Percentiles rank a stretch among this genome's conserved stretches.
Conservation (phyloP, 2,888 invertebrate genomes). For the Cephus pygmeus region DNA sequence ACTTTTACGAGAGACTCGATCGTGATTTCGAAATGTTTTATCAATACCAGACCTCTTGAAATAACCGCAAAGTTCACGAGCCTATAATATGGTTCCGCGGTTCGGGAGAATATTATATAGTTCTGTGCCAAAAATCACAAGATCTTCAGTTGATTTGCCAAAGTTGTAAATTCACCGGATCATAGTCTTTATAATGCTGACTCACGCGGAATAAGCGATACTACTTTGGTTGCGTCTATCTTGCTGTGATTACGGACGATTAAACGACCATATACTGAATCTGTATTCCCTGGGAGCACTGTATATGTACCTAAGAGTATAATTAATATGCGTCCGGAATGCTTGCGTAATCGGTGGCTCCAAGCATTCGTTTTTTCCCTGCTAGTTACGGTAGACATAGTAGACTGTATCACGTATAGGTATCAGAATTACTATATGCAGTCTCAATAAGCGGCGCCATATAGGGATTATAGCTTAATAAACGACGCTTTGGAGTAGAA, state of each 20-base stretch:
- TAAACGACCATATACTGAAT: conserved; percentile 37
- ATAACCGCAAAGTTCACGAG: conserved; percentile 6
- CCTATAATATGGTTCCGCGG: neutral
- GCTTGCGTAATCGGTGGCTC: neutral
- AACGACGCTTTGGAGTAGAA: neutral
- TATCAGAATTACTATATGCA: neutral
- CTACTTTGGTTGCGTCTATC: conserved; percentile 25
- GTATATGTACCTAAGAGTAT: conserved; percentile 33
- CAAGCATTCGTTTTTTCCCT: neutral
- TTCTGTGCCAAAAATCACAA: neutral
- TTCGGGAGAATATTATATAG: neutral
- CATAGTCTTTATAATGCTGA: neutral
- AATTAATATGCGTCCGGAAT: conserved; percentile 2
- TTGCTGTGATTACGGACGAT: conserved; percentile 49
- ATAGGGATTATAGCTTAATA: neutral
- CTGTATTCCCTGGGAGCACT: conserved; percentile 34
- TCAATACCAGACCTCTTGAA: conserved; percentile 19
- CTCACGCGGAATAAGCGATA: neutral
- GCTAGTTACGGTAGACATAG: neutral
- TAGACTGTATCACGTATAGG: neutral
- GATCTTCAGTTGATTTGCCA: neutral
- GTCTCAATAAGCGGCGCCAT: neutral
- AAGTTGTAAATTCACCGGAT: neutral
- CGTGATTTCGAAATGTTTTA: conserved; percentile 13
- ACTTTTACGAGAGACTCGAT: neutral